These are phyloP conservation scores for Acridotheres tristis DNA, from an alignment of 2,797 vertebrate species.

Conservation along the genomic window DNA sequence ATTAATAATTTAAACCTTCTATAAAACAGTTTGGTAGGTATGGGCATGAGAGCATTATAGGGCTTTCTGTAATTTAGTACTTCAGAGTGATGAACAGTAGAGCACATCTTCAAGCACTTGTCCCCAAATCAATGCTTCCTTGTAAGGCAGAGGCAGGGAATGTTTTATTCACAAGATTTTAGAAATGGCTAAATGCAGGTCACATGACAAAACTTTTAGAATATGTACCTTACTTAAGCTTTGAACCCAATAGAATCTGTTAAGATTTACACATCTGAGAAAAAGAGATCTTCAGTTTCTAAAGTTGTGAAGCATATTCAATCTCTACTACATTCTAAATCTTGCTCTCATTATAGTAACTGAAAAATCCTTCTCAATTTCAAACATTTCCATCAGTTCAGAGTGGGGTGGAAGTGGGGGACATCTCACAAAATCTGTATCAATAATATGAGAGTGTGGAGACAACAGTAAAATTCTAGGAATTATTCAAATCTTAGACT, in stretches of 20 bases:
- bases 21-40: not conserved
- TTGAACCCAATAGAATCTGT: not conserved
- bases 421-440: not conserved
- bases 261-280: not conserved
- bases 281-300: not conserved
- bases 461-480: not conserved
- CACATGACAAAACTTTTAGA: not conserved
- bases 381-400: not conserved
- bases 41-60: not conserved
- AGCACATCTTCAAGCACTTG: not conserved
- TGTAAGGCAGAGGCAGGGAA: not conserved
- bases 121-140: not conserved
- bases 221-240: not conserved
- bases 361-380: not conserved
- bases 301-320: not conserved
- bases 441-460: not conserved
- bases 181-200: not conserved
- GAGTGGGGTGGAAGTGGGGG: not conserved
- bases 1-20: conserved; percentile 6
- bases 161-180: not conserved
- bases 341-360: not conserved
- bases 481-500: not conserved
- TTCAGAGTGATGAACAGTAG: not conserved
- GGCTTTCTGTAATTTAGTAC: not conserved
- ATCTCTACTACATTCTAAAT: not conserved